Evolutionary conservation across 1,140 invertebrate genomes (phyloP).

Genomic region (Calephelis virginiensis): DNA sequence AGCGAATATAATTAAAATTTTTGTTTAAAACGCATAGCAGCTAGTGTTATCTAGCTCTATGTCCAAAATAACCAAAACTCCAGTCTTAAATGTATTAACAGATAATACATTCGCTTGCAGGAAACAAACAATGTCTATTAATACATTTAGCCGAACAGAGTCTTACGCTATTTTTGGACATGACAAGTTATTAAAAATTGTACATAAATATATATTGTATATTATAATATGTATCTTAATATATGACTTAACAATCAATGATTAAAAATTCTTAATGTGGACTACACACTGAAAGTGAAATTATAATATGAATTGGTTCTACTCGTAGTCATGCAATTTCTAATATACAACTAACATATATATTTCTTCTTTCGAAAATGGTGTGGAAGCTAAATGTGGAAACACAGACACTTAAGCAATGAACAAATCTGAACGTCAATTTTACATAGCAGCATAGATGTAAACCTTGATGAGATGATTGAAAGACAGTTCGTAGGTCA

Average conservation of each 20-base stretch:
- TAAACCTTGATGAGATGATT: slow-evolving; percentile 42
- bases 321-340: slow-evolving; percentile 44
- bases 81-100: slow-evolving; percentile 39
- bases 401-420: slow-evolving; percentile 50
- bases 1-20: slow-evolving; percentile 38
- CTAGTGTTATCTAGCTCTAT: slow-evolving; percentile 47
- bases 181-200: slow-evolving; percentile 7
- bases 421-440: slow-evolving; percentile 56
- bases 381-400: slow-evolving; percentile 54
- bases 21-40: slow-evolving; percentile 44
- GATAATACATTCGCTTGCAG: slow-evolving; percentile 36
- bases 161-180: slow-evolving; percentile 38
- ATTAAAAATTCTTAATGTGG: not conserved
- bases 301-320: slow-evolving; percentile 24
- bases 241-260: slow-evolving; percentile 1
- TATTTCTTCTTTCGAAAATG: slow-evolving; percentile 63
- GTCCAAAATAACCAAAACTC: slow-evolving; percentile 41
- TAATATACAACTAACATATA: slow-evolving; percentile 40
- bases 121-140: slow-evolving; percentile 28
- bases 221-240: not conserved
- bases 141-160: slow-evolving; percentile 30
- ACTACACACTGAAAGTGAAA: slow-evolving; percentile 1
- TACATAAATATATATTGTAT: too few relatives aligned
- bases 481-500: not conserved
- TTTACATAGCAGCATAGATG: slow-evolving; percentile 62